Evolutionary conservation across 2,797 vertebrate genomes (phyloP), one percentile per base, ranked within the genome.

Genomic region (Percopsis omiscomaycus): DNA sequence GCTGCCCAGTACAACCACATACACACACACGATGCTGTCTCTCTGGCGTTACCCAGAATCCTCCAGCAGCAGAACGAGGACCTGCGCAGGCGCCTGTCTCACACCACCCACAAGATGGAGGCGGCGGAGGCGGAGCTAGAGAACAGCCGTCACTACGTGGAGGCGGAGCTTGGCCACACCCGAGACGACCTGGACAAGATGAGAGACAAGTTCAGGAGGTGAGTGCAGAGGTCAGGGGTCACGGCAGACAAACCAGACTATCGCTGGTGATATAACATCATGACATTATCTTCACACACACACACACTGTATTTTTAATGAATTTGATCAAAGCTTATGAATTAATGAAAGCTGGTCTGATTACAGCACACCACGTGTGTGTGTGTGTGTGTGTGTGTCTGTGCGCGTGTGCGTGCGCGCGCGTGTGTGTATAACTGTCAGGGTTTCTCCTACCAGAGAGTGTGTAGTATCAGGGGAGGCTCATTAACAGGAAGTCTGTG

Each of bases 121-220:
- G 93, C 93, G 1, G 93, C 97, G 93, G 96, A 98, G 88, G 93
- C 93, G 0, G 97, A 99, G 83, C 93, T 98, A 72, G 96, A 98
- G 52, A 93, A 93, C 0, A 94, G 93, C 67, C 95, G 94, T 14
- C 95, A 96, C 81, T 96, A 95, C 83, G 91, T 98, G 91, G 95
- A 99, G 88, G 88, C 95, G 64, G 96, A 99, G 87, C 89, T 98
- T 22, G 94, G 92, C 74, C 94, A 94, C 64, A 95, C 95, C 75
- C 91, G 95, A 1, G 97, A 98, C 22, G 96, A 98, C 80, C 91
- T 99, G 81, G 97, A 99, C 83, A 99, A 98, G 77, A 95, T 98
- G 88, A 98, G 96, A 75, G 97, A 99, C 91, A 99, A 98, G 83
- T 99, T 99, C 82, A 94, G 96, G 85, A 95, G 97, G 96, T 98